phyloP scores from a whole-genome alignment of 2,113 vertebrate genomes.

The Vombatus ursinus region DNA sequence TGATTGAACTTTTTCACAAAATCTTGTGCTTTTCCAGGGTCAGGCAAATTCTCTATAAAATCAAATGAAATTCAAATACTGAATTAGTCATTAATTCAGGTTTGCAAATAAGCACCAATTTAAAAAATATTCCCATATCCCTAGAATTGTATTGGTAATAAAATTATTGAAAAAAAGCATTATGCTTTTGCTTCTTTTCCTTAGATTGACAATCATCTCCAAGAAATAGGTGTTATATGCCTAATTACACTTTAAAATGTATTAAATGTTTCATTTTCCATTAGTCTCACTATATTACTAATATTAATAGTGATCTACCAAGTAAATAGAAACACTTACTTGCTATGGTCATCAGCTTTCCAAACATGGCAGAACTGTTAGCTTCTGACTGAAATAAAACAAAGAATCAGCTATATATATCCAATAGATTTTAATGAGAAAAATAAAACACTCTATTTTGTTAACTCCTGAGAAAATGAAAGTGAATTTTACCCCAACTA shows the following conservation, averaged over 20 bases:
- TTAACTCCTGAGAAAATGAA: slow-evolving; percentile 29
- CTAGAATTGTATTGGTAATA: slow-evolving; percentile 34
- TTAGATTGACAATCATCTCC: neutral
- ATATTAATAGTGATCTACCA: neutral
- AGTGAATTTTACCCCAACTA: neutral
- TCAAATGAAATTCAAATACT: slow-evolving; percentile 66
- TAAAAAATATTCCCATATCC: slow-evolving; percentile 26
- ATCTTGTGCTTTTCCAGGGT: slow-evolving; percentile 98
- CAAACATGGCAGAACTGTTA: slow-evolving; percentile 96
- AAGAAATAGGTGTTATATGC: neutral
- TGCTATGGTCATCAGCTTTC: slow-evolving; percentile 98
- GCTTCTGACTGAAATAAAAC: slow-evolving; percentile 91
- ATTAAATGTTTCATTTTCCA: neutral
- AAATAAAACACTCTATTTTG: slow-evolving; percentile 44
- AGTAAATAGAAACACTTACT: slow-evolving; percentile 87
- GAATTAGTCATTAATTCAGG: slow-evolving; percentile 20
- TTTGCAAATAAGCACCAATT: neutral
- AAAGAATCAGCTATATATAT: slow-evolving; percentile 21
- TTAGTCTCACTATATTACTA: neutral
- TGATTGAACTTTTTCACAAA: slow-evolving; percentile 99
- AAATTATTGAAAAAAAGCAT: neutral
- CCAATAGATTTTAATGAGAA: slow-evolving; percentile 35
- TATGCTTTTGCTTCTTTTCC: slow-evolving; percentile 5
- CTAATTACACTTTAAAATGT: neutral
- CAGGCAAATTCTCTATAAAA: slow-evolving; percentile 94